Evolutionary conservation across 1,140 invertebrate species (phyloP).

Genomic region (Lysiphlebus fabarum): DNA sequence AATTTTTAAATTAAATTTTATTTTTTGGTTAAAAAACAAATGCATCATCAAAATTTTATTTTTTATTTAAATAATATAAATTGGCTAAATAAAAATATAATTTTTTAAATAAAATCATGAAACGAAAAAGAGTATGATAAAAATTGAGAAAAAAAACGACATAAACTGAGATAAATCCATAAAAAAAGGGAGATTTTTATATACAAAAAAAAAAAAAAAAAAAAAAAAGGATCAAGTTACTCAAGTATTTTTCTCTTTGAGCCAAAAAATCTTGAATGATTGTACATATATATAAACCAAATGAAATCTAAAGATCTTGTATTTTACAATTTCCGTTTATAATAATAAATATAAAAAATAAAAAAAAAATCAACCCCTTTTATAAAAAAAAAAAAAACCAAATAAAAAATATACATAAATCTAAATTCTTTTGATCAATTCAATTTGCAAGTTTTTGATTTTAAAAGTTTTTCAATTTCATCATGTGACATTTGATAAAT

Average conservation of each 20-base stretch:
- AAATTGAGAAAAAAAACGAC: background rate
- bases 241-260: background rate
- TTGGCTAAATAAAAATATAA: background rate
- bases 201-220: background rate
- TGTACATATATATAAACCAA: conserved; percentile 11
- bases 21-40: conserved; percentile 5
- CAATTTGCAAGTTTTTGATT: too few relatives aligned
- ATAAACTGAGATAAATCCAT: background rate
- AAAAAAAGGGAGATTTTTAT: background rate
- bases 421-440: too few relatives aligned
- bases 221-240: too few relatives aligned
- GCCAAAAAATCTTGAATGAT: background rate
- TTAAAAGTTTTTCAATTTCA: too few relatives aligned
- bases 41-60: background rate
- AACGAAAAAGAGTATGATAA: background rate
- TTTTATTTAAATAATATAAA: too few relatives aligned
- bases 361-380: too few relatives aligned
- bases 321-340: conserved; percentile 1
- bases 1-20: conserved; percentile 23
- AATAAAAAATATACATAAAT: too few relatives aligned
- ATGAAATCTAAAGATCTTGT: conserved; percentile 1
- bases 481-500: too few relatives aligned
- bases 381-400: too few relatives aligned
- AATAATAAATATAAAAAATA: too few relatives aligned
- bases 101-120: background rate